Percentiles rank a stretch among this genome's conserved stretches.
Evolutionary conservation across 2,113 vertebrate species (phyloP).

Genomic region (Craseonycteris thonglongyai): DNA sequence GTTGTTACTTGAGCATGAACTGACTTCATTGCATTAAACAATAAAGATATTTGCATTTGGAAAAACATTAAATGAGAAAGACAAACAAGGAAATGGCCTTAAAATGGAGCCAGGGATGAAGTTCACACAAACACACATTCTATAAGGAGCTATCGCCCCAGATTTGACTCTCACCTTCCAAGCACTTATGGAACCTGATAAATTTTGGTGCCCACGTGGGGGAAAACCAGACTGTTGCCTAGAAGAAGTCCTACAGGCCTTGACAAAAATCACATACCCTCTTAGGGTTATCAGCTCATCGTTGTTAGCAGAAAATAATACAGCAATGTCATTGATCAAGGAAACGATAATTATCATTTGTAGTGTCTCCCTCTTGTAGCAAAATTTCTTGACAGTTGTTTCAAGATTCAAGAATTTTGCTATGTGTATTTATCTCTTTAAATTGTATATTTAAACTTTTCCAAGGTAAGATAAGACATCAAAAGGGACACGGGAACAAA

Average conservation of each 20-base stretch:
- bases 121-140: constrained; percentile 26
- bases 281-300: not conserved
- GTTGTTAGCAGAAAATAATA: not conserved
- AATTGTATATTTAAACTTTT: not conserved
- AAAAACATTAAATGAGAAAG: constrained; percentile 33
- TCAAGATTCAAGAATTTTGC: not conserved
- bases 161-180: not conserved
- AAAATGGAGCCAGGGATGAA: constrained; percentile 20
- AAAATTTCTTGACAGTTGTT: not conserved
- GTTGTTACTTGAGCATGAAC: not conserved
- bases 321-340: not conserved
- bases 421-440: not conserved
- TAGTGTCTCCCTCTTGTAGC: not conserved
- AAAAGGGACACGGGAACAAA: not conserved
- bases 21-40: constrained; percentile 19
- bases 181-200: constrained; percentile 31
- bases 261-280: not conserved
- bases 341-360: not conserved
- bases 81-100: constrained; percentile 19
- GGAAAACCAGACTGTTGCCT: not conserved
- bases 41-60: constrained; percentile 31
- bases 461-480: not conserved
- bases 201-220: not conserved
- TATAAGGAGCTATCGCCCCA: not conserved
- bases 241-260: not conserved